These are phyloP conservation scores for Galeruca laticollis DNA, from an alignment of 2,888 invertebrate species.

Conservation along the genomic window DNA sequence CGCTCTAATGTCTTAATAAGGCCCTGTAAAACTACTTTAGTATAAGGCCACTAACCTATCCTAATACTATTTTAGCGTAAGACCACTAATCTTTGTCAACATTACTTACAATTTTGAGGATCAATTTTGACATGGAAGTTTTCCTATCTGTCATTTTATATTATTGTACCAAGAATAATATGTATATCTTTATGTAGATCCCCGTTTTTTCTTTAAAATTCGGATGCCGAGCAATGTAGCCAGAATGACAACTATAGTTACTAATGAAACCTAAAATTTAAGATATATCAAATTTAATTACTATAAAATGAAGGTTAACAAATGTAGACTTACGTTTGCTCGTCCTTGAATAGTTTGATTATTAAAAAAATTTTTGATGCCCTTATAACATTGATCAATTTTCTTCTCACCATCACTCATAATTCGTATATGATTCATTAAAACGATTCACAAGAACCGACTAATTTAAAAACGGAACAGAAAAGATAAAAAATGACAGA, in stretches of 20 bases:
- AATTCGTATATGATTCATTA: background rate
- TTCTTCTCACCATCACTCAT: background rate
- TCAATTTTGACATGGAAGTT: background rate
- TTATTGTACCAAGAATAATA: background rate
- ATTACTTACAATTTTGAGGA: background rate
- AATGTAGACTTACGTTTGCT: constrained; percentile 67
- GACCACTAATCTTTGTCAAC: background rate
- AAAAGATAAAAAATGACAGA: too few relatives aligned
- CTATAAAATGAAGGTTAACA: background rate
- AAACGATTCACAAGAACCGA: background rate
- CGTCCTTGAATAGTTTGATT: constrained; percentile 69
- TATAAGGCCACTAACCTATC: too few relatives aligned
- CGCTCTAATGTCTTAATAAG: too few relatives aligned
- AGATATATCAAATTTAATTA: background rate
- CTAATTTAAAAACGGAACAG: background rate
- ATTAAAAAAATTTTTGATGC: constrained; percentile 70
- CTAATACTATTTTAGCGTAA: too few relatives aligned
- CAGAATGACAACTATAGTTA: background rate
- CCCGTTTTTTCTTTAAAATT: constrained; percentile 3
- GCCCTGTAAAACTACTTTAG: too few relatives aligned
- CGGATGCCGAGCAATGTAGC: background rate
- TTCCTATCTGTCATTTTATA: background rate
- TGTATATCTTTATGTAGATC: background rate
- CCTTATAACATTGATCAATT: constrained; percentile 59
- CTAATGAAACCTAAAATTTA: background rate